Evolutionary conservation across 2,888 invertebrate species (phyloP), one percentile per base, ranked within the genome.

Genomic region (Ophion obscuratus): DNA sequence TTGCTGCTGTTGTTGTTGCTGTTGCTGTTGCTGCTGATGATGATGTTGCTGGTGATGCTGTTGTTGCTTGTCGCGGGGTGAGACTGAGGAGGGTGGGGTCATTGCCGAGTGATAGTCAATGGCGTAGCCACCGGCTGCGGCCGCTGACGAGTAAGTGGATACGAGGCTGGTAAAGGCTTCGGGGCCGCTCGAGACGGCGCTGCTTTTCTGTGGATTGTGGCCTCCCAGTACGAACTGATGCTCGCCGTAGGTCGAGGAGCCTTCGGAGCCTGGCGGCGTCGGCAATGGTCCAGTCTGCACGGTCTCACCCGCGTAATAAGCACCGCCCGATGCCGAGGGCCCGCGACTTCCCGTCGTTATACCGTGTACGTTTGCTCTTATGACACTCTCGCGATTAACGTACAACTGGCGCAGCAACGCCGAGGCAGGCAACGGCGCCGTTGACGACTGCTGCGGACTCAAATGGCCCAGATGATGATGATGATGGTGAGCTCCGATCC

Each of bases 11-110:
- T 93, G 91, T 85, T 95, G 95, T 81, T 95, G 94, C 89, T 96
- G 96, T 90, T 96, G 97, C 93, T 95, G 96, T 93, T 95, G 96
- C 90, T 91, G 89, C 84, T 95, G 95, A 81, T 94, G 92, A 89
- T 94, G 88, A 94, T 95, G 83, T 90, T 93, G 91, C 84, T 95
- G 95, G 83, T 95, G 94, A 90, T 96, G 96, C 90, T 96, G 97
- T 93, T 95, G 96, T 93, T 95, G 96, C 90, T 96, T 98, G 92
- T 99, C 99, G 86, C 98, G 96, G 0, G 99, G 99, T 6, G 99
- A 99, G 1, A 99, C 99, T 4, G 99, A 99, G n/a, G 98, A 98
- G 76, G 99, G 99, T 77, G 99, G 99, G 5, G 99, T 99, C 98
- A 99, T 99, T 71, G 98, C 98, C 62, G 98, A 97, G 94, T 98